Evolutionary conservation across 2,888 invertebrate species (phyloP), one percentile per base, ranked within the genome.

Genomic region (Horisme vitalbata): DNA sequence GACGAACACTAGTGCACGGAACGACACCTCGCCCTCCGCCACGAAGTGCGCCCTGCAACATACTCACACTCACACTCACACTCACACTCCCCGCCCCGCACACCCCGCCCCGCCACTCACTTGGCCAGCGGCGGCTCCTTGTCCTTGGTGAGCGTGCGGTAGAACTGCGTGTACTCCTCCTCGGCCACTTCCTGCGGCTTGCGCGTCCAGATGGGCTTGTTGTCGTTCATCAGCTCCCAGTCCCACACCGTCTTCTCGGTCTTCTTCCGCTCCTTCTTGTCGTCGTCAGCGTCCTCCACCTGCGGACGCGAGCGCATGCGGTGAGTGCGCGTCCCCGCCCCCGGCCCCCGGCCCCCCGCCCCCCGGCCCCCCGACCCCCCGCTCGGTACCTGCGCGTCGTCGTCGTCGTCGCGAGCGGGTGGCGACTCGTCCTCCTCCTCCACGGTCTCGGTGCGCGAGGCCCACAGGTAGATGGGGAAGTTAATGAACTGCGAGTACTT

Each of bases 401-500:
- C 87, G 26, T 73, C 80, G 44, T 73, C 79, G 43, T 68, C 66
- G 13, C 3, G 28, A 3, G 12, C 37, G 12, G n/a, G 63, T 21
- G 34, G 56, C 6, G 39, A 55, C 24, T 28, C 58, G 18, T 45
- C 58, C n/a, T 57, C 32, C 56, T 64, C 67, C 55, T 63, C 61
- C 3, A 67, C 67, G 49, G 66, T 63, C 56, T 63, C 65, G 47
- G 65, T 63, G 89, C 88, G 91, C 65, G 92, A 91, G 45, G 95
- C 93, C 99, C 99, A 99, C 79, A 99, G 86, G 84, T 95, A 95
- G 79, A 99, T 99, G 51, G 97, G 97, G 93, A 99, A 99, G 87
- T 99, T 99, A 80, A 99, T 99, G 89, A 99, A 99, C 90, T 99
- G 99, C 3, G 98, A 98, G 90, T 99, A 99, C 85, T 99, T 99